These are phyloP conservation scores for Brienomyrus longianalis DNA, from an alignment of 2,113 vertebrate genomes.

Conservation along the genomic window DNA sequence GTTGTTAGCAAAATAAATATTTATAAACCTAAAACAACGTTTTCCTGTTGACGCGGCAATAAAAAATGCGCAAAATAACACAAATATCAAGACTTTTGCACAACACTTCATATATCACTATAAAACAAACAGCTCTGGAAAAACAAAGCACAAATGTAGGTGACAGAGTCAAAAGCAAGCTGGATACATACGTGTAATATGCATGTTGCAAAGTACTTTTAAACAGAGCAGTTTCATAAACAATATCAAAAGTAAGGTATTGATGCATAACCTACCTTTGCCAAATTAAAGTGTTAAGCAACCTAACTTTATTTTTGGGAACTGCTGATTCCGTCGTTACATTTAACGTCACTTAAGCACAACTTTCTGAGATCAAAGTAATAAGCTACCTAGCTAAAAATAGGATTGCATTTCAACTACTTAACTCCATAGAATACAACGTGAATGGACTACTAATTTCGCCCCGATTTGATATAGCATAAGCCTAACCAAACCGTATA, in stretches of 20 bases:
- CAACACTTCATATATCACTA: background rate
- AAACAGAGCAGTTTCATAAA: background rate
- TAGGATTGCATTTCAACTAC: background rate
- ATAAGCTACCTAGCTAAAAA: slow-evolving; percentile 3
- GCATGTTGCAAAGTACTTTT: background rate
- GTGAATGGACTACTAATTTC: background rate
- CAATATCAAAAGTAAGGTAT: background rate
- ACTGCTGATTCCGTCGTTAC: background rate
- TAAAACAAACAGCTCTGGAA: background rate
- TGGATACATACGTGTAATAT: background rate
- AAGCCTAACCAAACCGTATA: background rate
- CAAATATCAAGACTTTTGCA: background rate
- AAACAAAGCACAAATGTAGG: background rate
- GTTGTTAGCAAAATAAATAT: background rate
- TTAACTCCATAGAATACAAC: background rate
- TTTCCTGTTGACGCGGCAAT: background rate
- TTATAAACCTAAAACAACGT: background rate
- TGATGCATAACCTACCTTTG: background rate
- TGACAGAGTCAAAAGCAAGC: background rate
- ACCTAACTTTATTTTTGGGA: background rate
- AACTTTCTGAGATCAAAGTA: background rate
- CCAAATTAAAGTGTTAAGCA: background rate
- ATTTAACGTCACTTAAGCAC: background rate
- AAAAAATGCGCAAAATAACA: background rate
- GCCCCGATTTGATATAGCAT: background rate